Conservation (phyloP, 2,797 vertebrate genomes). For the Platalea minor region DNA sequence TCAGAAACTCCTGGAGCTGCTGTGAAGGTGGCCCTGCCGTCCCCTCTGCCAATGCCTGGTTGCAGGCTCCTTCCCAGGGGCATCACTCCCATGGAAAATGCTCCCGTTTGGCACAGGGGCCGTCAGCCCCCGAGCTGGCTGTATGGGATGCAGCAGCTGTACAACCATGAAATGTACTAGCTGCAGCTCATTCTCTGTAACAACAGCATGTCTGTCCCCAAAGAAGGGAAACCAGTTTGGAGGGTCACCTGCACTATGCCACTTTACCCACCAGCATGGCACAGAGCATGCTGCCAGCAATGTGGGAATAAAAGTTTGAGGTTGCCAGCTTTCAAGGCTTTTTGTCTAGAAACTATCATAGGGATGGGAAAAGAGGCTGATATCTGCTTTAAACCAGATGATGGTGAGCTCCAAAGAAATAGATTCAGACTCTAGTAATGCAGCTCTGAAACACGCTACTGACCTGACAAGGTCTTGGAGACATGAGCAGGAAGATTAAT, state of each 20-base stretch:
- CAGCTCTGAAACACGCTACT: neutral
- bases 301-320: neutral
- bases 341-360: neutral
- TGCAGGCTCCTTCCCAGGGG: neutral
- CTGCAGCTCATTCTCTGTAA: neutral
- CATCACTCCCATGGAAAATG: accelerated
- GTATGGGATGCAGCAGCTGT: neutral
- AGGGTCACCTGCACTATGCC: neutral
- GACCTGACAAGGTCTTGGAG: neutral
- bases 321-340: neutral
- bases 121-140: neutral
- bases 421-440: neutral
- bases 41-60: neutral
- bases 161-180: neutral
- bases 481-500: accelerated
- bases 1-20: neutral
- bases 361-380: neutral
- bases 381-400: neutral
- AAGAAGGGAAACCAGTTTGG: neutral
- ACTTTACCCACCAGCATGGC: neutral
- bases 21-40: neutral
- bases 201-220: neutral
- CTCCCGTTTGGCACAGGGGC: neutral
- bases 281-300: neutral
- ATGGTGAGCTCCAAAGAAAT: neutral